phyloP scores from a whole-genome alignment of 2,113 vertebrate genomes.

The Perca schrenkii region DNA sequence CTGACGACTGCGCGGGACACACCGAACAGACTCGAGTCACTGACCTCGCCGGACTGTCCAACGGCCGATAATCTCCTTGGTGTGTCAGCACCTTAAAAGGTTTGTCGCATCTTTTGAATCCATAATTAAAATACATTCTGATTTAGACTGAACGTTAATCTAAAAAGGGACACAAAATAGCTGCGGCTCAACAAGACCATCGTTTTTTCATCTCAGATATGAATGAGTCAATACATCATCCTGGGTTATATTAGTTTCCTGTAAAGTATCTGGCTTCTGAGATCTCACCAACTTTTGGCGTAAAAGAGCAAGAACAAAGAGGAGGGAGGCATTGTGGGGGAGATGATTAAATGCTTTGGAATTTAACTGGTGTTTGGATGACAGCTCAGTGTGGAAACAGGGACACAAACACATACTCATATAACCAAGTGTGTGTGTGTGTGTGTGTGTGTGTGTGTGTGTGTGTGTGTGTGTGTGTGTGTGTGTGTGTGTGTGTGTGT shows the following conservation, averaged over 20 bases:
- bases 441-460: background rate
- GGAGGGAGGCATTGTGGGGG: background rate
- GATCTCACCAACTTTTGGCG: conserved; percentile 6
- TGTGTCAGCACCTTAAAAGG: too few relatives aligned
- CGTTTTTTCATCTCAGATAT: conserved; percentile 25
- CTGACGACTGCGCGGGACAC: too few relatives aligned
- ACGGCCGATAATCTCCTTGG: too few relatives aligned
- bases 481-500: conserved; percentile 7
- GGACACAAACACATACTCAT: conserved; percentile 10
- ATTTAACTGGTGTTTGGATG: conserved; percentile 8
- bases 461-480: conserved; percentile 14
- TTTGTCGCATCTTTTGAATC: background rate
- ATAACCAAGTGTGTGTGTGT: background rate
- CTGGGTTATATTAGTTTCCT: conserved; percentile 9
- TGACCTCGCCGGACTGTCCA: too few relatives aligned
- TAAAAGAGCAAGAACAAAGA: conserved; percentile 4
- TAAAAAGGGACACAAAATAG: background rate
- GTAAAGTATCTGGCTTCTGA: background rate
- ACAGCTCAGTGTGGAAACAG: conserved; percentile 12
- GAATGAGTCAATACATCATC: conserved; percentile 29
- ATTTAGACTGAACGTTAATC: background rate
- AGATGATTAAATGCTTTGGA: conserved; percentile 42
- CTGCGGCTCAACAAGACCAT: background rate
- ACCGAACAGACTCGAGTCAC: too few relatives aligned
- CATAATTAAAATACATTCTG: background rate